Conservation (phyloP, 2,113 vertebrate genomes). For the Manacus vitellinus region DNA sequence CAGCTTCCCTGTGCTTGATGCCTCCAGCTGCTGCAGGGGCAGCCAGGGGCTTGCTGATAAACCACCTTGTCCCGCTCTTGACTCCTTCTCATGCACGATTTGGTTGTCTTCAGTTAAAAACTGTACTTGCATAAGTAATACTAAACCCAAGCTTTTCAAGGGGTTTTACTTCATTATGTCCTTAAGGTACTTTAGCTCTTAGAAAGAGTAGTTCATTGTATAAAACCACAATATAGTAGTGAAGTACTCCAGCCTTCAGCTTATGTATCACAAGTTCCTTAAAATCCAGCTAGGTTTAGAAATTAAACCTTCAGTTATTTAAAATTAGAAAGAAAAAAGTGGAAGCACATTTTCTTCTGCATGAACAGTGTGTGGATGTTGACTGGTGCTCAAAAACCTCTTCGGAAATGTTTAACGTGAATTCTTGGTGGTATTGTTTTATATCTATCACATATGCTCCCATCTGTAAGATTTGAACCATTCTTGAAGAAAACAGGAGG, state of each 20-base stretch:
- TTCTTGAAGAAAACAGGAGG: conserved; percentile 44
- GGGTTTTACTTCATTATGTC: not conserved
- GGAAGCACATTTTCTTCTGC: not conserved
- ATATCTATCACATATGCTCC: conserved; percentile 63
- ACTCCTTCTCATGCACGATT: not conserved
- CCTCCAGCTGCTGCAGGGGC: not conserved
- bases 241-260: not conserved
- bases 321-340: not conserved
- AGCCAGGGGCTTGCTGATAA: not conserved
- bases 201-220: not conserved
- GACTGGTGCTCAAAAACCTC: not conserved
- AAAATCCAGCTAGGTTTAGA: not conserved
- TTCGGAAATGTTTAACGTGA: conserved; percentile 7
- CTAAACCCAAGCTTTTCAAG: not conserved
- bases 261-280: not conserved
- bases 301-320: not conserved
- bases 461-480: conserved; percentile 52
- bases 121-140: not conserved
- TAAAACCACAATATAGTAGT: not conserved
- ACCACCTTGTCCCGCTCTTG: not conserved
- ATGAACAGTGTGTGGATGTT: not conserved
- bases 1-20: accelerated
- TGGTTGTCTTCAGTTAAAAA: not conserved
- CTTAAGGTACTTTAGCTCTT: not conserved
- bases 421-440: conserved; percentile 36